These are phyloP conservation scores for Murina feae DNA, from an alignment of 2,113 vertebrate genomes.

Conservation along the genomic window DNA sequence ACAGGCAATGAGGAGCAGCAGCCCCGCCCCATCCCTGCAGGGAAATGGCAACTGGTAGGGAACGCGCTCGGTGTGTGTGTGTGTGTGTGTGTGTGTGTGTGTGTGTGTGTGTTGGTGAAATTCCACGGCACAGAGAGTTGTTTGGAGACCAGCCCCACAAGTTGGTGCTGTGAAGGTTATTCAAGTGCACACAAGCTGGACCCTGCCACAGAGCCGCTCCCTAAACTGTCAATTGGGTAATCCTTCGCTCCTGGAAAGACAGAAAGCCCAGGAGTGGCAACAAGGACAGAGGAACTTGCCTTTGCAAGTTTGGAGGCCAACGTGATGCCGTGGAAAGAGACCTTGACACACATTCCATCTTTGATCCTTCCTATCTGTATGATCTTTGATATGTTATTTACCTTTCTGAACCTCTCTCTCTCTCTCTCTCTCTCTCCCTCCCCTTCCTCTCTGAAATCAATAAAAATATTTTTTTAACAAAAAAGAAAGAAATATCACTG, in stretches of 20 bases:
- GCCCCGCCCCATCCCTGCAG: no score
- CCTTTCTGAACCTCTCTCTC: background rate
- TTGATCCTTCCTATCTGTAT: background rate
- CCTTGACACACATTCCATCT: background rate
- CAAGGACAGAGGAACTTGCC: background rate
- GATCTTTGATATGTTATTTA: background rate
- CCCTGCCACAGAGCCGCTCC: background rate
- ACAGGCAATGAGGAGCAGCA: background rate
- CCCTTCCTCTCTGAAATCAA: no score
- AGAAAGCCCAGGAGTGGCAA: background rate
- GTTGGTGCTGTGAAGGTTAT: background rate
- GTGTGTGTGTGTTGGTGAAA: no score
- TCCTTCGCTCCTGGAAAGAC: background rate
- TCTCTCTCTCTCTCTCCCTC: no score
- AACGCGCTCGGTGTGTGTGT: background rate
- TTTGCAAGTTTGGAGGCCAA: background rate
- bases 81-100: no score
- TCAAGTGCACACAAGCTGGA: conserved; percentile 25
- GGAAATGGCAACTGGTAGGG: background rate
- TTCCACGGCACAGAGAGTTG: background rate
- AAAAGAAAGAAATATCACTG: no score
- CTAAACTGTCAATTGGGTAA: background rate
- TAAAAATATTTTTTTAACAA: no score
- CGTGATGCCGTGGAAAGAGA: background rate
- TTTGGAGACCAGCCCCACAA: background rate